Base-by-base conservation (phyloP, 2,113 vertebrate species). In the Carassius carassius region DNA sequence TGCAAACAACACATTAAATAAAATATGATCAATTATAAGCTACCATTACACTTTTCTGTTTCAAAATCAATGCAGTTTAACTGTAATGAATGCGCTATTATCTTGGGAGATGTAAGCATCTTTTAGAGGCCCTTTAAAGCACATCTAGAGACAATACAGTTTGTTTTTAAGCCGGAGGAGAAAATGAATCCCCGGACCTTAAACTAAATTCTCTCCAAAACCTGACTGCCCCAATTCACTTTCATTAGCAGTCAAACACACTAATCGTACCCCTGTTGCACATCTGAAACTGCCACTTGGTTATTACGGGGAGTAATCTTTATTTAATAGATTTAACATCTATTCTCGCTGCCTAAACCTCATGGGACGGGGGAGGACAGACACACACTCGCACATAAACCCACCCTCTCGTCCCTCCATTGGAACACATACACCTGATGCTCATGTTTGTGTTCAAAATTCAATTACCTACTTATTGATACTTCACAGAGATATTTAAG, bases 381-480 rank as follows among this genome's bases (percentile, higher is more conserved):
- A 89, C 90, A 90, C 89, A 44, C 37, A 62, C 85, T 70, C 76
- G 12, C 85, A 62, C 83, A 85, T 81, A 83, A 75, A 80, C 86
- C 65, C 74, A 87, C 92, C 81, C 82, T 56, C 82, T 73, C 81
- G 82, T 78, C 82, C 84, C 94, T 93, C 92, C 95, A 94, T 77
- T 41, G 82, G 91, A 89, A 90, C 92, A 91, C 92, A 91, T 92
- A 93, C 96, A 97, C 95, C 96, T 95, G 92, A 97, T 93, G 92
- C 97, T 98, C 97, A 97, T 98, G 97, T 99, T 99, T 98, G 97
- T 98, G 97, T 98, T 99, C 97, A 99, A 97, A 99, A 99, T 99
- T 99, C 98, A 99, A 99, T 99, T 99, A 99, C 98, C 97, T 96
- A 96, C 97, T 99, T 99, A 99, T 99, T 99, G 98, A 99, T 99